A percentile compares a stretch with the other conserved stretches of the same genome.
These are phyloP conservation scores for Siniperca knerii DNA, from an alignment of 2,113 vertebrate genomes.

Conservation along the genomic window DNA sequence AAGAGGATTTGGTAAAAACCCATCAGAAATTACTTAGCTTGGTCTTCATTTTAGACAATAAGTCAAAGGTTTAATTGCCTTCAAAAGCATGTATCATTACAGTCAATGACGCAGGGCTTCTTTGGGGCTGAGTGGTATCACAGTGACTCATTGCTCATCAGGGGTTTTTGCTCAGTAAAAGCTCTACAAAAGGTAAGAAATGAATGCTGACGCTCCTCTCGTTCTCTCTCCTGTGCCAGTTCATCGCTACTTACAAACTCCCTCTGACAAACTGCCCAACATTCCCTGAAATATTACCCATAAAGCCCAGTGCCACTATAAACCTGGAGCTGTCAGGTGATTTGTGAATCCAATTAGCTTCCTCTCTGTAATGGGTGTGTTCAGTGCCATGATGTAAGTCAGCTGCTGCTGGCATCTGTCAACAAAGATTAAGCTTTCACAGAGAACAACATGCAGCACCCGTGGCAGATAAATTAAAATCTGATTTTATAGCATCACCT, in stretches of 20 bases:
- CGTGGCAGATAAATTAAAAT: neutral
- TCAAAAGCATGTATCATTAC: conserved; percentile 19
- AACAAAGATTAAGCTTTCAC: conserved; percentile 48
- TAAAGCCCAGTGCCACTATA: conserved; percentile 75
- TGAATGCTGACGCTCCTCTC: conserved; percentile 34
- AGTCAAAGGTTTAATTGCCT: conserved; percentile 49
- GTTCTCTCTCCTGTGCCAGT: conserved; percentile 36
- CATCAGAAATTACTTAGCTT: conserved; percentile 21
- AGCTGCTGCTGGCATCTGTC: conserved; percentile 71
- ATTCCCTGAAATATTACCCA: conserved; percentile 75
- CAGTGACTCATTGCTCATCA: conserved; percentile 36
- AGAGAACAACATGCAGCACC: conserved; percentile 4
- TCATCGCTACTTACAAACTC: conserved; percentile 60
- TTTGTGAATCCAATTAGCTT: conserved; percentile 85
- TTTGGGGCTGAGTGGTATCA: conserved; percentile 39
- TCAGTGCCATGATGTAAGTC: conserved; percentile 79
- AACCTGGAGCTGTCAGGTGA: conserved; percentile 80
- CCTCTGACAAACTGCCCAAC: conserved; percentile 69
- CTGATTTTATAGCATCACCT: neutral
- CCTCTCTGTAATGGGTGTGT: conserved; percentile 78
- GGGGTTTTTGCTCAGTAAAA: conserved; percentile 36
- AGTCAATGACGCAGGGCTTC: conserved; percentile 27
- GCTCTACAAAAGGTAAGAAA: conserved; percentile 35
- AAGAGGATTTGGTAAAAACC: conserved; percentile 13
- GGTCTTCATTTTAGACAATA: conserved; percentile 19